Evolutionary conservation across 2,888 invertebrate genomes (phyloP).

Genomic region (Oscheius sp.): DNA sequence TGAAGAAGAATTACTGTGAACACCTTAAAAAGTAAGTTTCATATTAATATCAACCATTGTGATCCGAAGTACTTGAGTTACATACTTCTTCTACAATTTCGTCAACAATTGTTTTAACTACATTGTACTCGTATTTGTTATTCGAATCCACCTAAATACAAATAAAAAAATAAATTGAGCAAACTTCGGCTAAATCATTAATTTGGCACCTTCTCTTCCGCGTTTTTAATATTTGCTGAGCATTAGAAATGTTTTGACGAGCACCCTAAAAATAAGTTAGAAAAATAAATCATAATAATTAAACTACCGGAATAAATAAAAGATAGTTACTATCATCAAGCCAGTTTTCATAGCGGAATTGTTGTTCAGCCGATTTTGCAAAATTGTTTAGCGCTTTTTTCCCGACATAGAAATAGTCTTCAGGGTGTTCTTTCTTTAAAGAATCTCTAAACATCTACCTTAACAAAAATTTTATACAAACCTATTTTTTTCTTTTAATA

Average conservation of each 20-base stretch:
- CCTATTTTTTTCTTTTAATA: constrained; percentile 46
- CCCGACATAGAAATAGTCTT: constrained; percentile 39
- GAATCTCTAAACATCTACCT: background rate
- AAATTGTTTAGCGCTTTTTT: constrained; percentile 41
- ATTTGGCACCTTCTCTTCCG: constrained; percentile 8
- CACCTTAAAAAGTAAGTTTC: too few species aligned
- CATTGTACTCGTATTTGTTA: too few species aligned
- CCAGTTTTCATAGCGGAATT: constrained; percentile 5
- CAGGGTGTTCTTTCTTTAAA: background rate
- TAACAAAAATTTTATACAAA: background rate
- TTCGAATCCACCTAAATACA: background rate
- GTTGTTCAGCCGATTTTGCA: constrained; percentile 34
- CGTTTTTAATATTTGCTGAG: background rate
- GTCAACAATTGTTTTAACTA: background rate
- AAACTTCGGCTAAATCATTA: background rate
- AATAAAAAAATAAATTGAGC: background rate
- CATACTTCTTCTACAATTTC: background rate
- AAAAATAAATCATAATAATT: background rate
- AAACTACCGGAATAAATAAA: background rate
- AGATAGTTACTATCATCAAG: background rate
- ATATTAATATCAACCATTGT: too few species aligned
- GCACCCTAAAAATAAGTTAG: background rate
- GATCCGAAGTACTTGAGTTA: background rate
- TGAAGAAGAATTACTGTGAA: too few species aligned
- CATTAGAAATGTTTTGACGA: background rate